phyloP scores from a whole-genome alignment of 2,113 vertebrate genomes.

The Sterrhoptilus dennistouni region DNA sequence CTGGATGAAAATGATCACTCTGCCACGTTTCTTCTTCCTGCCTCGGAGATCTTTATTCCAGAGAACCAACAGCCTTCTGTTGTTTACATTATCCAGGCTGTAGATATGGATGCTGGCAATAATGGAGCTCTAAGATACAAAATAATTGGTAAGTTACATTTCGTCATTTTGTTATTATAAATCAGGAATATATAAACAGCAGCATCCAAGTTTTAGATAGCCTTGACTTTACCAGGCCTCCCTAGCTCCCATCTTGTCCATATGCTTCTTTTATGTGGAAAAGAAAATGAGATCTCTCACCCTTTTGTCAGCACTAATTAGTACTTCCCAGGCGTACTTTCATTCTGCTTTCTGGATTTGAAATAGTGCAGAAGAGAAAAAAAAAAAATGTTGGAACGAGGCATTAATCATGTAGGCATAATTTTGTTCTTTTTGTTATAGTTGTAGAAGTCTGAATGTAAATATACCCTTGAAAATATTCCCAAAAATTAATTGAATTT shows the following conservation, averaged over 20 bases:
- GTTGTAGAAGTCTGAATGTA: neutral
- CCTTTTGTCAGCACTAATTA: neutral
- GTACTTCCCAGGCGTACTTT: neutral
- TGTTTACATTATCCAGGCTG: constrained; percentile 74
- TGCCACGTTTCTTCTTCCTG: constrained; percentile 77
- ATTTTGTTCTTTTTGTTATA: neutral
- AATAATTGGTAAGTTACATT: constrained; percentile 77
- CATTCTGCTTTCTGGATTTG: neutral
- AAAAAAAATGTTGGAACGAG: neutral
- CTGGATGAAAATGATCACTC: constrained; percentile 89
- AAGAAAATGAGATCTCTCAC: neutral
- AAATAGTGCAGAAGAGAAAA: neutral
- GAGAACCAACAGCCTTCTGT: constrained; percentile 85
- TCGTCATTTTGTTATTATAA: neutral
- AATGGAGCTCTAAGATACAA: constrained; percentile 83
- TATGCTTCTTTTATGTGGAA: neutral
- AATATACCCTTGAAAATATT: neutral
- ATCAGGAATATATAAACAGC: neutral
- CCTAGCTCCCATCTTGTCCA: neutral
- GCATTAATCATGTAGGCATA: neutral
- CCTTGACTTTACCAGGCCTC: neutral
- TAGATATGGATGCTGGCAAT: constrained; percentile 80
- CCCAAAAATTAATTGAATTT: neutral
- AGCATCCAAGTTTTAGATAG: neutral
- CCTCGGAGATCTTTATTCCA: constrained; percentile 75